phyloP scores from a whole-genome alignment of 2,888 invertebrate genomes.

The Deilephila porcellus region DNA sequence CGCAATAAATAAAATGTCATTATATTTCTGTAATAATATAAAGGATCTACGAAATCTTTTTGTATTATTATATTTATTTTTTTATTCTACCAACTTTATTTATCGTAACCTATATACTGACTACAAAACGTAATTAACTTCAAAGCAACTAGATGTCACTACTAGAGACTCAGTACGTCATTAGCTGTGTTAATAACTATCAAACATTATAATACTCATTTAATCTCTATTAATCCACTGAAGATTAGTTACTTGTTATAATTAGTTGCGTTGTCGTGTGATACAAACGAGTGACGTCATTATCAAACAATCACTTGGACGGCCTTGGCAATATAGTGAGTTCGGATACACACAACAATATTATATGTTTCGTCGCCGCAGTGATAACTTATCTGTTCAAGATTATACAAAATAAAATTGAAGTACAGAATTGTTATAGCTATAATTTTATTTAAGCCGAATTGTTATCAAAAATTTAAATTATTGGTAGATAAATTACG shows the following conservation, averaged over 20 bases:
- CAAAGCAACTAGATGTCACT: slow-evolving; percentile 9
- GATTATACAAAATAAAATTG: too few relatives aligned
- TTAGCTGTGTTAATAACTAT: neutral
- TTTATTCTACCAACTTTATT: neutral
- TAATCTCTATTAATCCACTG: neutral
- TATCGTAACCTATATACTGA: neutral
- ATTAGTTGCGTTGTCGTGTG: slow-evolving; percentile 1
- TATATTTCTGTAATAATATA: too few relatives aligned
- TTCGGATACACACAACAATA: slow-evolving; percentile 6
- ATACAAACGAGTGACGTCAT: slow-evolving; percentile 11
- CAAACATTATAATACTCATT: neutral
- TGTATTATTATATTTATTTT: too few relatives aligned
- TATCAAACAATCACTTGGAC: slow-evolving; percentile 4
- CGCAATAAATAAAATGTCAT: too few relatives aligned
- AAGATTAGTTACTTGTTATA: slow-evolving; percentile 11
- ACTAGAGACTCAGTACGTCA: neutral
- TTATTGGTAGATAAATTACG: too few relatives aligned
- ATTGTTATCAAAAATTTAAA: neutral
- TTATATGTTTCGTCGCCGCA: neutral
- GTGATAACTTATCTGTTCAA: too few relatives aligned
- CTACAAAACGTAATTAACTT: neutral
- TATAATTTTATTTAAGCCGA: neutral
- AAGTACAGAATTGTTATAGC: too few relatives aligned
- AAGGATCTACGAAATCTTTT: too few relatives aligned
- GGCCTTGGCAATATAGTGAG: neutral